Conservation (phyloP, 2,113 vertebrate genomes). For the Edolisoma coerulescens region DNA sequence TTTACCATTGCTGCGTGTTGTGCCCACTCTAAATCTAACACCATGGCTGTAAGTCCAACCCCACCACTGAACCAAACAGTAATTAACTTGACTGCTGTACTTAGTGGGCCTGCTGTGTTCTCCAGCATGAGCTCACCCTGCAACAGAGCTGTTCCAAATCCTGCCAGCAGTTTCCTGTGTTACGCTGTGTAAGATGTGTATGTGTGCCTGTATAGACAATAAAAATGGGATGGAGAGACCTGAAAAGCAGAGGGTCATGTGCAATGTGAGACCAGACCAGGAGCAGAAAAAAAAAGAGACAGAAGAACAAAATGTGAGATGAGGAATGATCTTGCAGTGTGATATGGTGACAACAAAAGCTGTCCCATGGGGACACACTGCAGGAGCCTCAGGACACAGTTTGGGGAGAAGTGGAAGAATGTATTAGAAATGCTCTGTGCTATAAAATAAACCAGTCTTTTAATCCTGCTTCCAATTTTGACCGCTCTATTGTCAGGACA, state of each 20-base stretch:
- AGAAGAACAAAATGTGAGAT: neutral
- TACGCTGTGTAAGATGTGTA: neutral
- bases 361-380: neutral
- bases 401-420: neutral
- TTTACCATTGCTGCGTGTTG: neutral
- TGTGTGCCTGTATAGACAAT: neutral
- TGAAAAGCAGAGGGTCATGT: neutral
- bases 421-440: neutral
- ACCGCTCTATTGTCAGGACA: neutral
- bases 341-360: neutral
- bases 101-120: neutral
- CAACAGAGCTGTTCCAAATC: neutral
- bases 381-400: neutral
- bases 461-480: neutral
- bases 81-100: neutral
- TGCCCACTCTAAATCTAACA: neutral
- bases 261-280: neutral
- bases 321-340: neutral
- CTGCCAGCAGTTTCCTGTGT: neutral
- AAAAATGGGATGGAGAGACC: neutral
- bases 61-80: neutral
- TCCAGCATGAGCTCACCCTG: neutral
- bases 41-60: neutral
- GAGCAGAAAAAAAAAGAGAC: neutral
- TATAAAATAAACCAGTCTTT: neutral